These are phyloP conservation scores for Hemichromis elongatus DNA, from an alignment of 2,113 vertebrate species.

Conservation along the genomic window DNA sequence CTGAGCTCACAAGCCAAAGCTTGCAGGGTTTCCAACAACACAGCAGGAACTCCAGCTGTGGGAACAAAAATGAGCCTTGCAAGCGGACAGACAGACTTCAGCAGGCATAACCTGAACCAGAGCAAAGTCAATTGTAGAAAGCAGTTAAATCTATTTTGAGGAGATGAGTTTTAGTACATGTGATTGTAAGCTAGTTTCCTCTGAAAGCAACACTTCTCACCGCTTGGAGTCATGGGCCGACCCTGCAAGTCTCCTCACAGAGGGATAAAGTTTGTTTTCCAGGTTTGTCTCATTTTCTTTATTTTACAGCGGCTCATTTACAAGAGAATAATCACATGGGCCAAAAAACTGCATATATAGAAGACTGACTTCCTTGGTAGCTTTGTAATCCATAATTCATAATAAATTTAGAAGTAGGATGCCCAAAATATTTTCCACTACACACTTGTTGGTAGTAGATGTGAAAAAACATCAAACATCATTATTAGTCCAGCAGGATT, in stretches of 20 bases:
- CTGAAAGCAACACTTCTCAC: background rate
- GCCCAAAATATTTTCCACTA: background rate
- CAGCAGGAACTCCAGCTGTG: slow-evolving; percentile 33
- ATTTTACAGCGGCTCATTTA: background rate
- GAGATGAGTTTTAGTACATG: background rate
- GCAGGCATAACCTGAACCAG: background rate
- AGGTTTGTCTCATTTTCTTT: background rate
- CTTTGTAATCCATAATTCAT: background rate
- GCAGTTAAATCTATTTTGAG: slow-evolving; percentile 10
- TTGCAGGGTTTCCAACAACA: slow-evolving; percentile 6
- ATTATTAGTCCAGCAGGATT: background rate
- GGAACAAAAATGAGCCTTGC: background rate
- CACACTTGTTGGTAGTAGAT: background rate
- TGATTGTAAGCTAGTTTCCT: background rate
- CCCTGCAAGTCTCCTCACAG: background rate
- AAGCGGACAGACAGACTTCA: background rate
- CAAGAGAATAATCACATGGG: background rate
- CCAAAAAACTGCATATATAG: background rate
- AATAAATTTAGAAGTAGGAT: background rate
- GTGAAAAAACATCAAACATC: background rate
- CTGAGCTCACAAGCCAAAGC: slow-evolving; percentile 20
- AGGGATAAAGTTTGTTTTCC: background rate
- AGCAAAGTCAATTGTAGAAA: slow-evolving; percentile 13
- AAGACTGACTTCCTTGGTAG: background rate
- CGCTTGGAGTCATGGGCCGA: background rate